Evolutionary conservation across 2,113 vertebrate genomes (phyloP).

Genomic region (Rattus norvegicus): GRCr8 NC_086028.1:20913001-20913500

Average conservation of each 20-base stretch:
- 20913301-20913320: background rate
- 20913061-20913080: background rate
- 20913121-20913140: background rate
- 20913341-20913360: background rate
- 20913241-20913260: background rate
- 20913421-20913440: background rate
- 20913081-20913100: background rate
- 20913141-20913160: background rate
- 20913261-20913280: background rate
- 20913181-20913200: background rate
- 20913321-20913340: background rate
- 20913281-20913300: background rate
- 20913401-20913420: background rate
- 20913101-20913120: background rate
- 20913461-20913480: conserved; percentile 64
- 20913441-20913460: background rate
- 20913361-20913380: background rate
- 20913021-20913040: too few species aligned
- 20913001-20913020: background rate
- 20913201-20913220: background rate
- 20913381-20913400: background rate
- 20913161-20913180: background rate
- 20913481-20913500: background rate
- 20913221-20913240: background rate
- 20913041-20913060: background rate